These are phyloP conservation scores for Aphaenogaster floridana DNA, from an alignment of 1,140 invertebrate genomes.

Conservation along the genomic window DNA sequence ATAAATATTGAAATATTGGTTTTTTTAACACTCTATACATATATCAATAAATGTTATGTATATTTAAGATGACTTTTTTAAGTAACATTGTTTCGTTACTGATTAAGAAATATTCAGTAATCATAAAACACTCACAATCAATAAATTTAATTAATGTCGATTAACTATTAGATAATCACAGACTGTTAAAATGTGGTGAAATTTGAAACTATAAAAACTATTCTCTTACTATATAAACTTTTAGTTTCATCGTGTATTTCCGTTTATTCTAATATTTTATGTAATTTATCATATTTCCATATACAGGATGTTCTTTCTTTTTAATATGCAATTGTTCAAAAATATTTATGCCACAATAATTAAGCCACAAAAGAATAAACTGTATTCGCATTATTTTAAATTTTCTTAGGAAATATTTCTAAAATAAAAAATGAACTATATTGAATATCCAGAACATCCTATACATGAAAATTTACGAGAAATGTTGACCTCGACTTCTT, in stretches of 20 bases:
- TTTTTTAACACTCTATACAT: no score
- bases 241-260: neutral
- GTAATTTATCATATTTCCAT: neutral
- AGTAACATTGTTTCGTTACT: no score
- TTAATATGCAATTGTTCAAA: neutral
- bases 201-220: neutral
- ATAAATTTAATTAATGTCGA: neutral
- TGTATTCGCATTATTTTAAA: neutral
- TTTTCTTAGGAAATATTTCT: neutral
- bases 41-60: no score
- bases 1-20: no score
- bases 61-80: no score
- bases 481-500: constrained; percentile 65
- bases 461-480: neutral
- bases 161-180: neutral
- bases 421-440: neutral
- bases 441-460: neutral
- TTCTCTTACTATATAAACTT: neutral
- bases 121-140: no score
- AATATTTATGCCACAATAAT: neutral
- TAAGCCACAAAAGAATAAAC: neutral
- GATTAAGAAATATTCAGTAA: no score
- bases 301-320: neutral
- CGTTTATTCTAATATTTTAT: neutral
- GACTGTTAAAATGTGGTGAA: neutral